These are phyloP conservation scores for Palaemon carinicauda DNA, from an alignment of 1,140 invertebrate genomes.

Conservation along the genomic window DNA sequence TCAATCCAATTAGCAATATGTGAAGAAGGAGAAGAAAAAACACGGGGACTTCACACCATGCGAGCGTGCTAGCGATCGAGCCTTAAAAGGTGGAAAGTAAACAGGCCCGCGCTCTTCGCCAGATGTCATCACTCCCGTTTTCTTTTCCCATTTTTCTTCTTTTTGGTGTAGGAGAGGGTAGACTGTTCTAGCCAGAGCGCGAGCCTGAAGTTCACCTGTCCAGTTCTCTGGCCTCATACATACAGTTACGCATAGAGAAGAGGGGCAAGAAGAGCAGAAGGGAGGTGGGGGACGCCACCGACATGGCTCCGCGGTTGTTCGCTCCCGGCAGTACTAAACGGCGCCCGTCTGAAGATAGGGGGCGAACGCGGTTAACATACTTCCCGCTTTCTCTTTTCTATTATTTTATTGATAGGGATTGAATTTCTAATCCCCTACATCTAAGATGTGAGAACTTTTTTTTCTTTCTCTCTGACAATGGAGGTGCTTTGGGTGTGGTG, in stretches of 20 bases:
- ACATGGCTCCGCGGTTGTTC: slow-evolving; percentile 57
- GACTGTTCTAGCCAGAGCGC: slow-evolving; percentile 37
- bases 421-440: slow-evolving; percentile 8
- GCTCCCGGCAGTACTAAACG: slow-evolving; percentile 59
- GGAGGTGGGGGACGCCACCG: slow-evolving; percentile 60
- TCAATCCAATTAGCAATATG: not conserved
- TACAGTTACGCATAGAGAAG: slow-evolving; percentile 61
- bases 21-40: not conserved
- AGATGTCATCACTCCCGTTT: not conserved
- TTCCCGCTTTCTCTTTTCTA: not conserved
- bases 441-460: not conserved
- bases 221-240: slow-evolving; percentile 59
- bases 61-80: slow-evolving; percentile 54
- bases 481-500: not conserved
- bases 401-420: not conserved
- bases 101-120: slow-evolving; percentile 44
- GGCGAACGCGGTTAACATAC: slow-evolving; percentile 47
- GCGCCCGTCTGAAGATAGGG: slow-evolving; percentile 56
- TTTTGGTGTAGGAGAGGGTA: not conserved
- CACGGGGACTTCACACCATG: slow-evolving; percentile 56
- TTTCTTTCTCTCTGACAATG: not conserved
- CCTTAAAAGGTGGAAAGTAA: slow-evolving; percentile 52
- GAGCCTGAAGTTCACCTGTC: slow-evolving; percentile 47
- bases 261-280: slow-evolving; percentile 60
- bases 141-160: too few species aligned